phyloP scores from a whole-genome alignment of 2,113 vertebrate species.

The Ictalurus punctatus region DNA sequence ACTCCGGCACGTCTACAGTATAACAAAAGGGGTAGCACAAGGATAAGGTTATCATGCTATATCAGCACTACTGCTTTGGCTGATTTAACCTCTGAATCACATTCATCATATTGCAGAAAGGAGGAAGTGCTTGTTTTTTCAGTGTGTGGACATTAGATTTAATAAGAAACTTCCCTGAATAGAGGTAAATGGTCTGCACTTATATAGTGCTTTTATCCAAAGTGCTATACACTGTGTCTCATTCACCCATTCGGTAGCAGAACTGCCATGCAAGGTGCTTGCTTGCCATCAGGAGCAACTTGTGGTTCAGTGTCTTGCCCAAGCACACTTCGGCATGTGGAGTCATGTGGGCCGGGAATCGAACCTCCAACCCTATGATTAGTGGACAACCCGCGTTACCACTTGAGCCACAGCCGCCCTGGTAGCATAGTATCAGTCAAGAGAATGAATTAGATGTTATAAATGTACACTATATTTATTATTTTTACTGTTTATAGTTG shows the following conservation, averaged over 20 bases:
- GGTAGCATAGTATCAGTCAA: background rate
- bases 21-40: background rate
- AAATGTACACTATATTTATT: background rate
- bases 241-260: too few species aligned
- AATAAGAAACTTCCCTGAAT: background rate
- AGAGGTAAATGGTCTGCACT: too few species aligned
- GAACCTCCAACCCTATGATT: too few species aligned
- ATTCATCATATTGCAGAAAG: background rate
- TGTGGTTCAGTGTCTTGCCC: too few species aligned
- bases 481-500: background rate
- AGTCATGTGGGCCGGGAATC: too few species aligned
- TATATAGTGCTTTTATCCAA: too few species aligned
- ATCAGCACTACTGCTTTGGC: background rate
- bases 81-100: background rate
- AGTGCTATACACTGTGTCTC: too few species aligned
- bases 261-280: too few species aligned
- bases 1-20: background rate
- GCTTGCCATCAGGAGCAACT: too few species aligned
- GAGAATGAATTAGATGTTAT: background rate
- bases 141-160: background rate
- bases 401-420: too few species aligned
- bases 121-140: background rate
- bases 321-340: too few species aligned
- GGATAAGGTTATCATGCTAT: background rate
- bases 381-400: too few species aligned